A percentile compares a stretch with the other conserved stretches of the same genome.
Evolutionary conservation across 1,140 invertebrate genomes (phyloP).

Genomic region (Halesus radiatus): DNA sequence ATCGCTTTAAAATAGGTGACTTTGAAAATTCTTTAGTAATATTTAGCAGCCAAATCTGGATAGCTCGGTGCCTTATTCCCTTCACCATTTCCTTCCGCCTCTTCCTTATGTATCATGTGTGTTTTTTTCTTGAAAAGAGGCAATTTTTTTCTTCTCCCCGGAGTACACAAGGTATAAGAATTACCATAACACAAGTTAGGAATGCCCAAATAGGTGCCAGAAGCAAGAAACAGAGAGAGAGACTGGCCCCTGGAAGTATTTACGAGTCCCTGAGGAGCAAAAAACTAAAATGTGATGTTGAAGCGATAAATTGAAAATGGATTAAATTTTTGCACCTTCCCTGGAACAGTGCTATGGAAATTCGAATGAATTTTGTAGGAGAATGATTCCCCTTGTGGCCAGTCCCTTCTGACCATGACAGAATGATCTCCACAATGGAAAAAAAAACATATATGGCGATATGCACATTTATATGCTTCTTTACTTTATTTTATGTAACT

Average conservation of each 20-base stretch:
- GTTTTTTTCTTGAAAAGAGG: not conserved
- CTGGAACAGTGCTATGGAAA: not conserved
- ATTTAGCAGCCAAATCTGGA: too few relatives aligned
- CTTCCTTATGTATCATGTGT: too few relatives aligned
- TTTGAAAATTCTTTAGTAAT: too few relatives aligned
- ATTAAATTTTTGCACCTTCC: constrained; percentile 37
- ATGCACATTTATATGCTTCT: too few relatives aligned
- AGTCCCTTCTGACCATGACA: too few relatives aligned
- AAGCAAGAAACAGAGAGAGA: not conserved
- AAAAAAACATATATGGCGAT: too few relatives aligned
- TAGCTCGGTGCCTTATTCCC: too few relatives aligned
- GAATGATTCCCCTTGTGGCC: too few relatives aligned
- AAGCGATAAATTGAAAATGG: constrained; percentile 51
- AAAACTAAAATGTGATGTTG: constrained; percentile 50
- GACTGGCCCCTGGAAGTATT: constrained; percentile 38
- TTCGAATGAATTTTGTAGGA: not conserved
- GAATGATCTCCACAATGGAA: too few relatives aligned
- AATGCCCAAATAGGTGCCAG: not conserved
- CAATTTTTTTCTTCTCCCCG: not conserved
- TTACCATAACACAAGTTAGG: not conserved
- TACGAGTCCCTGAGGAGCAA: constrained; percentile 41
- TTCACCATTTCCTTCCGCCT: too few relatives aligned
- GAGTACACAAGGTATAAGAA: not conserved
- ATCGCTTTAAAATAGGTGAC: too few relatives aligned
- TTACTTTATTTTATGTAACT: too few relatives aligned